Evolutionary conservation across 2,888 invertebrate genomes (phyloP).

Genomic region (Amphipyra berbera): DNA sequence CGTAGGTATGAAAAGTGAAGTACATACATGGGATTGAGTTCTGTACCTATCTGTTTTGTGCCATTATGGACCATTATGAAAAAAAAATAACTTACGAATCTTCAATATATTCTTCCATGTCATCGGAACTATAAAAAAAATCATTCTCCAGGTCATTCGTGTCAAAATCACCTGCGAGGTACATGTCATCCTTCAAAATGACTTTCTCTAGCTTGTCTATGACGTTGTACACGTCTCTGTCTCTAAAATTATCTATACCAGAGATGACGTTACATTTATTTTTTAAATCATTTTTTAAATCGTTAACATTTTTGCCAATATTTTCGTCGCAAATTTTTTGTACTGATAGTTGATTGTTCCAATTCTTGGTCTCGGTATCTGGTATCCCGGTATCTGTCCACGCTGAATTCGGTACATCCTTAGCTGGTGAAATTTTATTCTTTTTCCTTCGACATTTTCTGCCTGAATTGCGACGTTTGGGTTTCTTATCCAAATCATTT

Average conservation of each 20-base stretch:
- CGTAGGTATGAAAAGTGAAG: no score
- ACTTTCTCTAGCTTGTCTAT: conserved; percentile 83
- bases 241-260: conserved; percentile 54
- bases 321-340: conserved; percentile 69
- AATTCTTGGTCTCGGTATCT: conserved; percentile 16
- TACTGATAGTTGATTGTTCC: conserved; percentile 67
- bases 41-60: no score
- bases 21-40: no score
- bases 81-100: conserved; percentile 74
- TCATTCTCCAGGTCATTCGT: conserved; percentile 79
- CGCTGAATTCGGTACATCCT: conserved; percentile 59
- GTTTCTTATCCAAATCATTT: conserved; percentile 69
- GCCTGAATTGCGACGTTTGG: conserved; percentile 76
- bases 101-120: conserved; percentile 76
- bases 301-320: conserved; percentile 82
- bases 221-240: conserved; percentile 73
- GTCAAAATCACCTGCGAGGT: conserved; percentile 77
- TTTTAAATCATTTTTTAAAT: conserved; percentile 61
- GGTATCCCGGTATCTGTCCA: conserved; percentile 25
- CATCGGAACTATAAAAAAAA: conserved; percentile 78
- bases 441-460: conserved; percentile 80
- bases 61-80: no score
- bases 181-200: conserved; percentile 80
- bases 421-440: conserved; percentile 77
- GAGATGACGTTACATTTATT: conserved; percentile 28